Base-by-base conservation (phyloP, 37 sponge, comb jelly and placozoan species). In the Chondrilla cf. caribensis region DNA sequence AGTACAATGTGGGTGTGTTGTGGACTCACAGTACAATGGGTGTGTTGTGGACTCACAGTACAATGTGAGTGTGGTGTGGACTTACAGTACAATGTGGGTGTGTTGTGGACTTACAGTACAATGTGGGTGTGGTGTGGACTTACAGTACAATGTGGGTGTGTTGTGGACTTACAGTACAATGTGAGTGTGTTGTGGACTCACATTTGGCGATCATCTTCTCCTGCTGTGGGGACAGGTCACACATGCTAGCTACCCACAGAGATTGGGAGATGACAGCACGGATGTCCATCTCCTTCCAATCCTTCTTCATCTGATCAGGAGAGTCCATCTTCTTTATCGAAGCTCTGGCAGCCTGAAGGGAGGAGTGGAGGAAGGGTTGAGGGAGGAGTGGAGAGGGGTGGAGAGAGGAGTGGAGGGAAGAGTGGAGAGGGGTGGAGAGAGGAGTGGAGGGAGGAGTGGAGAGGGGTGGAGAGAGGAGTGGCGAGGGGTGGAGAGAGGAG, bases 241-340 rank as follows among this genome's bases (percentile, higher is more conserved):
- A 77, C 9, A 82, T 70, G 33, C 82, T 65, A 0, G 83, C 36
- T 25, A 85, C 60, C 43, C 78, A 92, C 9, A 86, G 73, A 9
- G 83, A 71, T 15, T 92, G 89, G 19, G 86, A 67, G 29, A 86
- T 25, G 21, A 88, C 72, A 7, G 68, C 36, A 18, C 60, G 38
- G 0, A 92, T 26, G 58, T 92, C 89, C 55, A 92, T n/a, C 35
- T 58, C 70, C 3, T 32, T 38, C 89, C 89, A 92, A 77, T 92
- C 93, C 44, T 80, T 64, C 76, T 54, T 60, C 81, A 92, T 29
- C 40, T 85, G 86, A 14, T 68, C 68, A 38, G 85, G 78, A 0
- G 78, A 60, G 65, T 92, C 89, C 41, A 84, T 78, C 33, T 64
- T 39, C 55, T 77, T 57, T 1, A 88, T 70, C 0, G 82, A 78